Base-by-base conservation (phyloP, 1,140 invertebrate genomes). In the Penaeus chinensis region DNA sequence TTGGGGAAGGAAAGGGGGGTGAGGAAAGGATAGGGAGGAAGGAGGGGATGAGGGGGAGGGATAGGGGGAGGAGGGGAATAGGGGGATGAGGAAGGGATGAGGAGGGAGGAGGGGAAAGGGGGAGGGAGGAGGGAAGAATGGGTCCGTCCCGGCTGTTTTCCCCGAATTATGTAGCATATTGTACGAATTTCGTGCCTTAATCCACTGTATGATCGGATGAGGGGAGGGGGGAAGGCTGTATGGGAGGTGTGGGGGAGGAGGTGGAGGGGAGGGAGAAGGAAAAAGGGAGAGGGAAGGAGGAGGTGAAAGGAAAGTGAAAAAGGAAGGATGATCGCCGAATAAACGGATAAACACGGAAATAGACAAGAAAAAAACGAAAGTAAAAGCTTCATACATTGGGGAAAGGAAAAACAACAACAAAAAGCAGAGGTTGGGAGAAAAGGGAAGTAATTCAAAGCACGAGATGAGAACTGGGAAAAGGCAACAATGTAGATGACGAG, bases 91-190 rank as follows among this genome's bases (percentile, higher is more conserved):
- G 20, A 11, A 66, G 37, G 37, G 37, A 42, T 42, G 4, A 8
- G 37, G 37, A 42, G 4, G 37, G 37, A 42, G 37, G 37, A 42
- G 4, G 37, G 65, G 20, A 22, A 66, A 22, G 20, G 20, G 65
- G 11, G 65, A 24, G 20, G 24, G 65, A 27, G n/a, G 19, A 61
- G 47, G 37, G 32, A 84, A 74, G 71, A 84, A 61, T 71, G 27
- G 24, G 37, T 76, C 27, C 47, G 19, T 66, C 76, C 66, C 24
- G 66, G 82, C 82, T 69, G 66, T 32, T 84, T 84, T 84, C 82
- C 82, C 82, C 42, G 62, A 84, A 76, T 84, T 71, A 84, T 84
- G 82, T 61, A 84, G 16, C 66, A 74, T 84, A 84, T 84, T 76
- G 82, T 84, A 74, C 47, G 47, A 47, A 84, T 84, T 84, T 84